Percentiles rank a stretch among this genome's conserved stretches.
Evolutionary conservation across 2,888 invertebrate species (phyloP).

Genomic region (Thysanoteuthis rhombus): DNA sequence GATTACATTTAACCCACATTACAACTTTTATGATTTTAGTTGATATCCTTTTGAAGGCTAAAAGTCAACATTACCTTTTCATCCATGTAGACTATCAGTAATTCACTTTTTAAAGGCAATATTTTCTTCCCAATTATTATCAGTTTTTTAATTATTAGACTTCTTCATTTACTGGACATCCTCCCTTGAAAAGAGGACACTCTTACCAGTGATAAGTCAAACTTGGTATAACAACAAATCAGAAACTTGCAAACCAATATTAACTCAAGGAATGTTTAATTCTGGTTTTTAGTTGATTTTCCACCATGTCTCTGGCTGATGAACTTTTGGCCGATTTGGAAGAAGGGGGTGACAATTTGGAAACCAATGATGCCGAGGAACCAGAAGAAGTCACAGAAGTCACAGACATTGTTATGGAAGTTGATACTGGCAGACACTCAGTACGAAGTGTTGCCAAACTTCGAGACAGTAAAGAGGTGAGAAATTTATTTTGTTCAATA

Average conservation of each 20-base stretch:
- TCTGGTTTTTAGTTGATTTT: not conserved
- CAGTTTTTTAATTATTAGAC: not conserved
- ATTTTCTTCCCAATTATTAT: not conserved
- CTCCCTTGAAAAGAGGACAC: too few species aligned
- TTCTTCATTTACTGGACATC: not conserved
- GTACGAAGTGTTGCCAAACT: slow-evolving; percentile 90
- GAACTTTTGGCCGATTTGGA: slow-evolving; percentile 97
- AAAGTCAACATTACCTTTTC: not conserved
- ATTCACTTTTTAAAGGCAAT: not conserved
- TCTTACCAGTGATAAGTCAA: too few species aligned
- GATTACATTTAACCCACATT: not conserved
- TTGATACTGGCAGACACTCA: slow-evolving; percentile 69
- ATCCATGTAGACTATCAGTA: not conserved
- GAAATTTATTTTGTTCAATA: not conserved
- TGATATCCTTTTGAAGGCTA: not conserved
- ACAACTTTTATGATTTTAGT: not conserved
- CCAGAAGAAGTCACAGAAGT: slow-evolving; percentile 83
- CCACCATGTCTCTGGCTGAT: slow-evolving; percentile 92
- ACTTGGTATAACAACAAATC: too few species aligned
- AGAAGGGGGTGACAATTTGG: slow-evolving; percentile 73
- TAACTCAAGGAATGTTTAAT: not conserved
- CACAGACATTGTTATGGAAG: slow-evolving; percentile 61
- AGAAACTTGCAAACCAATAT: not conserved
- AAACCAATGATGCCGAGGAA: slow-evolving; percentile 49
- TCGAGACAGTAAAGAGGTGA: slow-evolving; percentile 81